phyloP scores from a whole-genome alignment of 2,113 vertebrate genomes.

The Cyprinodon brontotheroides region DNA sequence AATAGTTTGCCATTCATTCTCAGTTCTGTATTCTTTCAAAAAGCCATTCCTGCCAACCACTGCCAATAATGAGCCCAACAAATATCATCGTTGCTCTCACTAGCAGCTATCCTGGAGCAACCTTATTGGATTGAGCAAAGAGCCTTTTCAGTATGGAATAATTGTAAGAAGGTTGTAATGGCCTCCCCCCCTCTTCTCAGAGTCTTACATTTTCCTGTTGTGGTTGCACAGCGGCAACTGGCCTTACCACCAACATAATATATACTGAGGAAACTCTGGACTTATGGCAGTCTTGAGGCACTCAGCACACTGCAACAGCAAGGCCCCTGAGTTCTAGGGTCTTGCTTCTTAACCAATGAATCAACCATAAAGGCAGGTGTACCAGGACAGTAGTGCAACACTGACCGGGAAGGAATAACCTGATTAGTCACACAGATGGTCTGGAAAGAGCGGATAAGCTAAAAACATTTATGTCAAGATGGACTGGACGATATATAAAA shows the following conservation, averaged over 20 bases:
- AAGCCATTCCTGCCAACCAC: slow-evolving; percentile 38
- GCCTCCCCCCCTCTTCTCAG: slow-evolving; percentile 11
- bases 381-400: slow-evolving; percentile 42
- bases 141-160: slow-evolving; percentile 38
- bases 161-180: slow-evolving; percentile 52
- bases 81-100: slow-evolving; percentile 52
- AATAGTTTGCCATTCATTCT: slow-evolving; percentile 33
- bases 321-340: slow-evolving; percentile 28
- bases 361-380: slow-evolving; percentile 67
- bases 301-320: slow-evolving; percentile 39
- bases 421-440: slow-evolving; percentile 68
- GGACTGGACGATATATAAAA: slow-evolving; percentile 50
- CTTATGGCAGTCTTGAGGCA: slow-evolving; percentile 32
- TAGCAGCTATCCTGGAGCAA: slow-evolving; percentile 52
- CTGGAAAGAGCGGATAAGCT: slow-evolving; percentile 57
- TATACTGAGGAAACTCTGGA: slow-evolving; percentile 33
- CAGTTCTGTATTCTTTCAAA: slow-evolving; percentile 37
- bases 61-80: slow-evolving; percentile 58
- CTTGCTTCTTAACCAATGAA: slow-evolving; percentile 51
- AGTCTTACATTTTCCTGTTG: slow-evolving; percentile 44
- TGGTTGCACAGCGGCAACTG: slow-evolving; percentile 35
- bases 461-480: slow-evolving; percentile 58
- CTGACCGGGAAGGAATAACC: slow-evolving; percentile 70
- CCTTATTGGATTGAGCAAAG: slow-evolving; percentile 45
- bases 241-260: slow-evolving; percentile 32